Evolutionary conservation across 2,797 vertebrate species (phyloP).

Genomic region (Ficedula albicollis): DNA sequence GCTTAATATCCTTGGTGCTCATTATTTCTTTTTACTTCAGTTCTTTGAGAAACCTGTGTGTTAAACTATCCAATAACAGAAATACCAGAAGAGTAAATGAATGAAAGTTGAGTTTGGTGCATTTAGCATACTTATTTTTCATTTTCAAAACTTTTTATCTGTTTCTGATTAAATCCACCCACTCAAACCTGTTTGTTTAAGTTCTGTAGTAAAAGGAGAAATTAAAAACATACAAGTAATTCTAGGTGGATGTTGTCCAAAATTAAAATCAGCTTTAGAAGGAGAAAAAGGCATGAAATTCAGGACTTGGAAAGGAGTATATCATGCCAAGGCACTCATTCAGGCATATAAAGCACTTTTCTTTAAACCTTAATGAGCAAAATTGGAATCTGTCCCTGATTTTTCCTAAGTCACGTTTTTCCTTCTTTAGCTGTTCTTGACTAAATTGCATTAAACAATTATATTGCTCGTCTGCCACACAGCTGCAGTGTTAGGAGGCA

Average conservation of each 20-base stretch:
- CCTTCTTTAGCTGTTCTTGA: not conserved
- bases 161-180: conserved; percentile 6
- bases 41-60: not conserved
- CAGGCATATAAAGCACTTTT: not conserved
- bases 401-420: conserved; percentile 1
- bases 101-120: not conserved
- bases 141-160: not conserved
- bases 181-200: not conserved
- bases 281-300: not conserved
- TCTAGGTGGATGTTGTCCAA: not conserved
- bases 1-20: not conserved
- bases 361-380: not conserved
- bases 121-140: not conserved
- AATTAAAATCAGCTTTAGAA: conserved; percentile 14
- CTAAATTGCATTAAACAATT: conserved; percentile 4
- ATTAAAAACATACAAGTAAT: not conserved
- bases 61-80: not conserved
- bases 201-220: not conserved
- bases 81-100: not conserved
- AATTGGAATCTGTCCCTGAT: not conserved
- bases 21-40: not conserved
- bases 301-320: not conserved
- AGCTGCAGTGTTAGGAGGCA: not conserved
- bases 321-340: not conserved
- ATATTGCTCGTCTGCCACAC: not conserved